Evolutionary conservation across 2,113 vertebrate genomes (phyloP), one percentile per base, ranked within the genome.

Genomic region (Heptranchias perlo): DNA sequence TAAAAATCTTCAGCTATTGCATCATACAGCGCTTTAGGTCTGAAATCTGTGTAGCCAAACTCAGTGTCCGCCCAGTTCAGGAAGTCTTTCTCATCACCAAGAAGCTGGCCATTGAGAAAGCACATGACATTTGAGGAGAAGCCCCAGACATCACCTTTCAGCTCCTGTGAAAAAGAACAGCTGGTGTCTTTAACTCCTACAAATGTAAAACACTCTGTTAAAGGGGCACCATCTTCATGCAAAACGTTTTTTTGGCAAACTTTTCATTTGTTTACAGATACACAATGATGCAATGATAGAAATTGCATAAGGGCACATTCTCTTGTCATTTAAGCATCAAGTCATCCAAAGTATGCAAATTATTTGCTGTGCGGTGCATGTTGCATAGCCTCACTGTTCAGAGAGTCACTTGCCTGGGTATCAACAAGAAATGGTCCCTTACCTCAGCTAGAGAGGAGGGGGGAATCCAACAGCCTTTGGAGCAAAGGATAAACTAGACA

Each of bases 121-220:
- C 98, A 99, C 97, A 99, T 98, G 96, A 98, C 97, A 0, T 91
- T 96, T 96, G 98, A 98, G 96, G 97, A 96, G 73, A 98, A 98
- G 0, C 97, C 97, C 98, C 98, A 99, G 82, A 97, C 97, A 96
- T 99, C 98, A 49, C 98, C 98, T 96, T 97, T 97, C 96, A 99
- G 97, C 96, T 98, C 98, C 98, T 99, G 96, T 69, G 87, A 96
- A 96, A 96, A 96, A 96, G 96, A 96, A 96, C 3, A 64, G 3
- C 35, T 64, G 16, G 1, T 91, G 49, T 62, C 39, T 31, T 65
- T 44, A 44, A 94, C 21, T 64, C 65, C n/a, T 8, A 44, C 61
- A 64, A 39, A 93, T 21, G 6, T 94, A 44, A 44, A 47, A 23
- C 6, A 89, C 62, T 39, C 44, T 44, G 58, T 39, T 65, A 94